Evolutionary conservation across 2,113 vertebrate genomes (phyloP), one percentile per base, ranked within the genome.

Genomic region (Shinisaurus crocodilurus): DNA sequence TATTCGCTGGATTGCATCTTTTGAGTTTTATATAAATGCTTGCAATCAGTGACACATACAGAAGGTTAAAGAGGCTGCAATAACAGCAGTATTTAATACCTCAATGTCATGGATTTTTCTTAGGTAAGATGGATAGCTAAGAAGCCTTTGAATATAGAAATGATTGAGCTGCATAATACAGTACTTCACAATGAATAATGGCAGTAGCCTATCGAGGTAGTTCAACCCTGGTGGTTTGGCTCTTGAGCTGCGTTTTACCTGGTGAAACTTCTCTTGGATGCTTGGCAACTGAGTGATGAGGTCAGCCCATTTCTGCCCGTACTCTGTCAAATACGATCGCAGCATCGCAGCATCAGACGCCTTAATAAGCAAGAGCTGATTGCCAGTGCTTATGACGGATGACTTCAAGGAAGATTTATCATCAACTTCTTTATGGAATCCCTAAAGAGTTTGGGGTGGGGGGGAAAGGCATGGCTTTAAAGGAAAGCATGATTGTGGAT

Each of bases 251-350:
- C 54, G 91, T 45, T 94, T 95, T 74, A 98, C 99, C 98, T 98
- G 97, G 85, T 99, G 98, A 85, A 99, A 97, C 70, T 96, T 96
- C 76, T 98, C 98, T 94, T 98, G 98, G 92, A 98, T 92, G 29
- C 89, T 84, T 18, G 98, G 97, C 12, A 98, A 93, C 0, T 97
- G 95, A 1, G 94, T 90, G 75, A 96, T 93, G 89, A 99, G 95
- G 84, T 96, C 32, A 40, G 97, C 96, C 99, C 99, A 99, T 67
- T 96, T 96, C 88, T 97, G 96, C 90, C 99, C 98, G 18, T 97
- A 94, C 74, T 97, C 97, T 70, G 96, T 94, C 93, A 99, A 94
- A 74, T 93, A 96, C 75, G 97, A 94, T 60, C 96, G 96, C 86
- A 98, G 79, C 0, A 88, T 92, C 3, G 97, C 96, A 2, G 96